Evolutionary conservation across 2,797 vertebrate species (phyloP).

Genomic region (Poecile montanus): DNA sequence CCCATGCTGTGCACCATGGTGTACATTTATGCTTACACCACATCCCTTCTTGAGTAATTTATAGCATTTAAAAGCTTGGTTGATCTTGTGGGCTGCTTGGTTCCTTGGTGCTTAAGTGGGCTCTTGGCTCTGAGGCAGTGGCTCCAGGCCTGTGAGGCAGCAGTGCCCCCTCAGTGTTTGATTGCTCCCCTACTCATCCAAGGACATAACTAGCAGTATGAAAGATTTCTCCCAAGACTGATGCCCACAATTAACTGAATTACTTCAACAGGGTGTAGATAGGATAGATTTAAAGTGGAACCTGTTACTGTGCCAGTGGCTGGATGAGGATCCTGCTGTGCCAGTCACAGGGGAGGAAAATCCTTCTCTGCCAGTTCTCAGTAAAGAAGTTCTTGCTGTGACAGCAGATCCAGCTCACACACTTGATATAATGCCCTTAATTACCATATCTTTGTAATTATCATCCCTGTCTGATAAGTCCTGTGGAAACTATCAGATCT

Average conservation of each 20-base stretch:
- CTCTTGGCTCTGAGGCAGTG: background rate
- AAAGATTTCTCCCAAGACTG: slow-evolving; percentile 68
- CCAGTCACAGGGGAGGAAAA: slow-evolving; percentile 54
- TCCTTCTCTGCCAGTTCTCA: slow-evolving; percentile 64
- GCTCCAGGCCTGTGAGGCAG: slow-evolving; percentile 21
- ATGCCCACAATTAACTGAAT: slow-evolving; percentile 75
- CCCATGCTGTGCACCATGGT: background rate
- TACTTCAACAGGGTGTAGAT: slow-evolving; percentile 61
- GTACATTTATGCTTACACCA: slow-evolving; percentile 13
- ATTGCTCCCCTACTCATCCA: slow-evolving; percentile 32
- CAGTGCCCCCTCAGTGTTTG: background rate
- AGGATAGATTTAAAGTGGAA: slow-evolving; percentile 71
- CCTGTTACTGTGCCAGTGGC: slow-evolving; percentile 63
- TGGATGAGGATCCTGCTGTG: slow-evolving; percentile 58
- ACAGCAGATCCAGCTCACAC: slow-evolving; percentile 64
- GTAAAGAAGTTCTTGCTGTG: slow-evolving; percentile 69
- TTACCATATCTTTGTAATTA: slow-evolving; percentile 78
- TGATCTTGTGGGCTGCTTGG: background rate
- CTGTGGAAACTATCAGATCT: slow-evolving; percentile 58
- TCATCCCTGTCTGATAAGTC: slow-evolving; percentile 55
- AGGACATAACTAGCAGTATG: slow-evolving; percentile 49
- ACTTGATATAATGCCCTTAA: slow-evolving; percentile 71
- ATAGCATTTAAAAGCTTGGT: slow-evolving; percentile 18
- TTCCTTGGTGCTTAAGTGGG: slow-evolving; percentile 21
- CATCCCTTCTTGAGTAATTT: slow-evolving; percentile 1